These are phyloP conservation scores for Otolemur crassicaudatus DNA, from an alignment of 2,797 vertebrate genomes.

Conservation along the genomic window DNA sequence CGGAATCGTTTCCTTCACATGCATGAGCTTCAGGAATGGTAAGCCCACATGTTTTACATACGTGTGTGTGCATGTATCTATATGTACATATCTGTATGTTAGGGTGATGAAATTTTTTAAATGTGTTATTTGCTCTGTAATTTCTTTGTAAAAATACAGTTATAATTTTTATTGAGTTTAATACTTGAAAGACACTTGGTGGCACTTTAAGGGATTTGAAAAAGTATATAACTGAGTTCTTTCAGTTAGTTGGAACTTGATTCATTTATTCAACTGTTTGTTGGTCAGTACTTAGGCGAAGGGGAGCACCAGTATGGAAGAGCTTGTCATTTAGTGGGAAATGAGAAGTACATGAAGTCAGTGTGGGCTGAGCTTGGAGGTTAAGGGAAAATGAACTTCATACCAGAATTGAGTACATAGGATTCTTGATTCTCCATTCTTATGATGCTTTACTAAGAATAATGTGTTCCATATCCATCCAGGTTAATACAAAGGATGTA, in stretches of 20 bases:
- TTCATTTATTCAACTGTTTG: background rate
- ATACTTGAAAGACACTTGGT: background rate
- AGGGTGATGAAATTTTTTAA: background rate
- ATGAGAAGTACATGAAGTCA: background rate
- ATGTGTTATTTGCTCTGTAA: background rate
- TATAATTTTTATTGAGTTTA: background rate
- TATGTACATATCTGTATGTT: background rate
- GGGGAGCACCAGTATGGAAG: background rate
- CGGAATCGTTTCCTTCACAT: conserved; percentile 98
- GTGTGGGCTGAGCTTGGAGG: background rate
- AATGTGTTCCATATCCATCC: too few species aligned
- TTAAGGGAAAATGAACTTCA: background rate
- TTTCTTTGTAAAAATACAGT: background rate
- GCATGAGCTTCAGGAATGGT: conserved; percentile 98
- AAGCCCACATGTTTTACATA: conserved; percentile 28
- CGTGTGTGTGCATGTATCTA: background rate
- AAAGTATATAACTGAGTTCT: background rate
- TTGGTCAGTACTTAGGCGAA: background rate
- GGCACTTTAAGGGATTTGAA: background rate
- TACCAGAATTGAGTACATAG: too few species aligned
- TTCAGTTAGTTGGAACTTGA: background rate
- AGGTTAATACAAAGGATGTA: too few species aligned
- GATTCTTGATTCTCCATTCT: too few species aligned
- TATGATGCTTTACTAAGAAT: too few species aligned
- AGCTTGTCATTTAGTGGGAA: background rate